Conservation (phyloP, 2,888 invertebrate genomes). For the Cryptosula pallasiana region DNA sequence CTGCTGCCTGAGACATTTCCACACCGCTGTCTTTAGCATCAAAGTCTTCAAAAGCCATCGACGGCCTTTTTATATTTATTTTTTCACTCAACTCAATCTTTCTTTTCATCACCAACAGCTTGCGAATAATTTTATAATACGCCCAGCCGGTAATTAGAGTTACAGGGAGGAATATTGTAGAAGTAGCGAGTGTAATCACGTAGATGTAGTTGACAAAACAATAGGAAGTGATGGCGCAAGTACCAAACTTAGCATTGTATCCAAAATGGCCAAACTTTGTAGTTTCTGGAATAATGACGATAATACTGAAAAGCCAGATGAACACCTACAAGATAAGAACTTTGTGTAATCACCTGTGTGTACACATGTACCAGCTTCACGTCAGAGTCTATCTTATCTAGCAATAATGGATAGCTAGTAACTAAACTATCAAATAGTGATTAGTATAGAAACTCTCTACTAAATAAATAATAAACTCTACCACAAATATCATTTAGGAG, state of each 20-base stretch:
- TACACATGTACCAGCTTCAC: too few relatives aligned
- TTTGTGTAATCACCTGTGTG: too few relatives aligned
- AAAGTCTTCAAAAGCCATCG: neutral
- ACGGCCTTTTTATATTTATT: neutral
- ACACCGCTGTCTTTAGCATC: neutral
- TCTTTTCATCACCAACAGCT: neutral
- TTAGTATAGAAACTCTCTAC: too few relatives aligned
- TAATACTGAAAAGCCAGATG: neutral
- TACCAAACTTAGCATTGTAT: conserved; percentile 11
- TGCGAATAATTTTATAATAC: neutral
- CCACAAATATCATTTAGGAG: too few relatives aligned
- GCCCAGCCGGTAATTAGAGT: neutral
- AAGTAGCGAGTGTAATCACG: neutral
- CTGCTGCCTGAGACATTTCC: neutral
- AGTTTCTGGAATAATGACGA: neutral
- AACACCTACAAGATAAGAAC: conserved; percentile 12
- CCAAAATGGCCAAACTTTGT: neutral
- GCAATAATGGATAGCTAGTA: too few relatives aligned
- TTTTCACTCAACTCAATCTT: neutral
- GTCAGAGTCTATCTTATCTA: too few relatives aligned
- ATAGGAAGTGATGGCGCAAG: neutral
- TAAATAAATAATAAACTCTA: too few relatives aligned
- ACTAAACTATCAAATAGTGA: too few relatives aligned
- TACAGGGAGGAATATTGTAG: neutral
- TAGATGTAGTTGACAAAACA: conserved; percentile 13